phyloP scores from a whole-genome alignment of 2,113 vertebrate species.

The Capricornis sumatraensis region DNA sequence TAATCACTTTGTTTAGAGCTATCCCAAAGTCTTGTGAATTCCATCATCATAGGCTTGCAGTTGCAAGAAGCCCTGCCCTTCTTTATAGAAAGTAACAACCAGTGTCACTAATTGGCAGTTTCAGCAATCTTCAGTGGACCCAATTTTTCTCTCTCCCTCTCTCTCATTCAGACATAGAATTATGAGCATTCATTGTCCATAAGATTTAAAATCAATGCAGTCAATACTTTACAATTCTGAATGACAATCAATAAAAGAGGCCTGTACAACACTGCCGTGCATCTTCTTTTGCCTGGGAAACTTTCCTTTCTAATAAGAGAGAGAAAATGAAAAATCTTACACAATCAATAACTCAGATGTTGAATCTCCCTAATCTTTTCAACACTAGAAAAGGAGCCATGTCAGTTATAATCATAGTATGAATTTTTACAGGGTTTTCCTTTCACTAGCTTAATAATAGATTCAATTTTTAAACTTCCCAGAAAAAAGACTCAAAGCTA shows the following conservation, averaged over 20 bases:
- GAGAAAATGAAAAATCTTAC: neutral
- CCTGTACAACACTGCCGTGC: neutral
- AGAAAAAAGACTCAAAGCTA: neutral
- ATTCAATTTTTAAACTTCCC: conserved; percentile 15
- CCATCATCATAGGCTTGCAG: neutral
- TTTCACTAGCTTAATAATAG: conserved; percentile 22
- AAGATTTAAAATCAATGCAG: neutral
- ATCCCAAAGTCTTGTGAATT: neutral
- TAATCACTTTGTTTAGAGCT: neutral
- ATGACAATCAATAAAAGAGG: neutral
- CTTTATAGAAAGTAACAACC: neutral
- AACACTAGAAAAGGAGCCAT: conserved; percentile 9
- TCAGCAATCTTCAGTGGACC: neutral
- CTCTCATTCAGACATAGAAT: conserved; percentile 1
- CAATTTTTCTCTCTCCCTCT: neutral
- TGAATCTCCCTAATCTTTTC: conserved; percentile 38
- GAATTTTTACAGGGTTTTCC: conserved; percentile 35
- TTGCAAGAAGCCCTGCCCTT: neutral
- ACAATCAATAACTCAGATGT: conserved; percentile 28
- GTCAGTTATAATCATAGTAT: neutral
- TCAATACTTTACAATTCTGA: conserved; percentile 13
- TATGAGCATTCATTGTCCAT: neutral
- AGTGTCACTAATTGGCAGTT: neutral
- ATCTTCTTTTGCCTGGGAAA: neutral
- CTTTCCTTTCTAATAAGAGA: conserved; percentile 31